A percentile compares a stretch with the other conserved stretches of the same genome.
Conservation (phyloP, 2,888 invertebrate genomes). For the Eurois occulta region DNA sequence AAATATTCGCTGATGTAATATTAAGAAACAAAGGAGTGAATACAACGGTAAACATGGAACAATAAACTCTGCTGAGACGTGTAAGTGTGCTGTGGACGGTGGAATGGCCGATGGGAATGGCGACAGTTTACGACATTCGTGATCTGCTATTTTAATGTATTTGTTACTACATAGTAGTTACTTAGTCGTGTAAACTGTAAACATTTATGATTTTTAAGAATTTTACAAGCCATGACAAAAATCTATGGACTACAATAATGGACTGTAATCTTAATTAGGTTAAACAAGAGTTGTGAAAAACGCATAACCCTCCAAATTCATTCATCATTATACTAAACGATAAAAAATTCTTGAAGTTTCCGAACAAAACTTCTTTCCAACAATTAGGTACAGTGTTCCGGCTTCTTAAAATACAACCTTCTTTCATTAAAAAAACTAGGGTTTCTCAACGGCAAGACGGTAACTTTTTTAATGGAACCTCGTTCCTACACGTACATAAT, state of each 20-base stretch:
- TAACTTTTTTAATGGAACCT: constrained; percentile 46
- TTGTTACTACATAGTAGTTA: constrained; percentile 8
- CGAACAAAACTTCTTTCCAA: constrained; percentile 36
- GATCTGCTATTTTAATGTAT: constrained; percentile 29
- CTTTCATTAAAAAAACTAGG: constrained; percentile 41
- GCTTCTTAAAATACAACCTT: constrained; percentile 58
- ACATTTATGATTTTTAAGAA: not conserved
- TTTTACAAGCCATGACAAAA: not conserved
- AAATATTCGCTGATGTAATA: constrained; percentile 41
- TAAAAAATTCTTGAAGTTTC: constrained; percentile 12
- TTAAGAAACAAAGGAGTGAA: constrained; percentile 43
- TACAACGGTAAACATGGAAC: constrained; percentile 45
- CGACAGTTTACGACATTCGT: constrained; percentile 24
- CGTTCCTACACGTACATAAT: constrained; percentile 53
- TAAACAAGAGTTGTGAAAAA: not conserved
- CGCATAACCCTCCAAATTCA: not conserved
- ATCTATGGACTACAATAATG: not conserved
- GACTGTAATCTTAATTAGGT: not conserved
- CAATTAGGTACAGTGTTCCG: constrained; percentile 59
- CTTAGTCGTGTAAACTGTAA: constrained; percentile 1
- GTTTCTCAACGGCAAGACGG: constrained; percentile 54
- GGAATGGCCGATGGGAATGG: constrained; percentile 6
- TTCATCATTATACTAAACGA: not conserved
- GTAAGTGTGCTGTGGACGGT: constrained; percentile 11
- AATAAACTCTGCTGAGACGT: constrained; percentile 45